Evolutionary conservation across 2,113 vertebrate genomes (phyloP), one percentile per base, ranked within the genome.

Genomic region (Hypocryptadius cinnamomeus): DNA sequence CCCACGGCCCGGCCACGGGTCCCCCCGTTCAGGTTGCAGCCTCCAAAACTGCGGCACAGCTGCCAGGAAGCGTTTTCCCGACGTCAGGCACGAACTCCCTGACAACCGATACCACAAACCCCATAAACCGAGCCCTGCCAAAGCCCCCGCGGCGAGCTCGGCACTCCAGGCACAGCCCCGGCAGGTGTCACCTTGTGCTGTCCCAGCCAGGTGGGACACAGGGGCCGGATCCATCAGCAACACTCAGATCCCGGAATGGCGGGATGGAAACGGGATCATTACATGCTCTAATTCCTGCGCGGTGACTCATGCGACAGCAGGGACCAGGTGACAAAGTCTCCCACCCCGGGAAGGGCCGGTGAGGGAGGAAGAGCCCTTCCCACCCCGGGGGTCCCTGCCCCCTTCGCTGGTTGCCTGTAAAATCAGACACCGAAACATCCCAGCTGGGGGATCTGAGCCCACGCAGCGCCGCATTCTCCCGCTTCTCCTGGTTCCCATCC

Each of bases 401-500:
- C 25, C 33, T 27, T 35, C 31, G 0, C 79, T 25, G 61, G 37
- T 5, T 16, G 19, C 19, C 17, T 22, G 44, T 42, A 69, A 83
- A 40, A 31, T 15, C 17, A 45, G 9, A 51, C 68, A 15, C 53
- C 6, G 4, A 13, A 47, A 45, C 37, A 11, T 23, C 65, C 0
- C 71, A 8, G 64, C 35, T 4, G 11, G 45, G 53, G 37, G 30
- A 71, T 17, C 2, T 1, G 53, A 70, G 72, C 11, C 1, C 64
- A 24, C 1, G 15, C 72, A 57, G 87, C 2, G 22, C 39, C 64
- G 54, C 61, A 2, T 81, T 87, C 84, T 69, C 85, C 64, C 74
- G 2, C 86, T 61, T 48, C 87, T 87, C 24, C 89, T 37, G 90
- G 30, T 89, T 95, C 85, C 84, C 95, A 93, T 65, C 84, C 93